Evolutionary conservation across 1,140 invertebrate genomes (phyloP).

Genomic region (Drosophila bifasciata): DNA sequence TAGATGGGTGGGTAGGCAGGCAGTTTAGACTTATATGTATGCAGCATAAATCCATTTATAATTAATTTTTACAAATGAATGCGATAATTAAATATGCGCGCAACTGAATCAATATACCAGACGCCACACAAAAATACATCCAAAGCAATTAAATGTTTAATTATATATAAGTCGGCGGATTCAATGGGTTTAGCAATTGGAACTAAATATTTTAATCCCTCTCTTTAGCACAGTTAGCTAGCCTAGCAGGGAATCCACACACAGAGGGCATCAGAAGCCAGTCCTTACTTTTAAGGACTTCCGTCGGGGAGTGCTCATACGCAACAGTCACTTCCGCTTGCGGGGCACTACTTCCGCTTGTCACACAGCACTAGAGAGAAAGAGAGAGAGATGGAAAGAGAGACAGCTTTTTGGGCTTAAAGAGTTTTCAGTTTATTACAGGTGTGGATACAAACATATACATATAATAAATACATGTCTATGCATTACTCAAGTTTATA

Average conservation of each 20-base stretch:
- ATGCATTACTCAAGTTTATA: constrained; percentile 6
- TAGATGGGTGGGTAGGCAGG: no score
- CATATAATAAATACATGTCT: constrained; percentile 12
- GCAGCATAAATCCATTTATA: constrained; percentile 61
- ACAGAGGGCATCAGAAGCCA: no score
- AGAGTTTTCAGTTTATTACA: constrained; percentile 24
- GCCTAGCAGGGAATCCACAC: no score
- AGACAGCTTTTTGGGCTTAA: constrained; percentile 1
- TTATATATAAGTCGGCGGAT: constrained; percentile 9
- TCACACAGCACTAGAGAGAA: no score
- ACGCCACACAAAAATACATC: constrained; percentile 1
- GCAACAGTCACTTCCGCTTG: no score
- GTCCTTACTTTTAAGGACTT: no score
- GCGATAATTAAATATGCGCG: constrained; percentile 55
- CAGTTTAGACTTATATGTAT: no score
- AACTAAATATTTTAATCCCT: not conserved
- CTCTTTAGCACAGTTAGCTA: not conserved
- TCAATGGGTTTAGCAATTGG: not conserved
- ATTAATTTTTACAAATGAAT: constrained; percentile 62
- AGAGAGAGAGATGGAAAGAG: no score
- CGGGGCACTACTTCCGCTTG: no score
- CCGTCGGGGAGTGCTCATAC: no score
- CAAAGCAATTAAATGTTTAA: constrained; percentile 33
- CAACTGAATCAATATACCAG: constrained; percentile 21
- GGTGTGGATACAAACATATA: constrained; percentile 2